Evolutionary conservation across 2,888 invertebrate genomes (phyloP).

Genomic region (Abrostola tripartita): DNA sequence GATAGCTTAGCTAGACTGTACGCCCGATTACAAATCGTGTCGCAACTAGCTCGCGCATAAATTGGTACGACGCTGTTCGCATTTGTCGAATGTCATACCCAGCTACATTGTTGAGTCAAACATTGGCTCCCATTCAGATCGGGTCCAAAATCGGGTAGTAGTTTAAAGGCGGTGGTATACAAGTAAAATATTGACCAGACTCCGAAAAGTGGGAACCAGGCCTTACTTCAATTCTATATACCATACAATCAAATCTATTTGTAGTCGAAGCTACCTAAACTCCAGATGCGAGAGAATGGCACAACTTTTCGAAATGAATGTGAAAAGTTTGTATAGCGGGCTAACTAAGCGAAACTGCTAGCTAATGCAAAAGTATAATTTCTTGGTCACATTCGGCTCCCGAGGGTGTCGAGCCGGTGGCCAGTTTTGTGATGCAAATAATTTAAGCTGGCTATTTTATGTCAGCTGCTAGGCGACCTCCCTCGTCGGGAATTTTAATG

Average conservation of each 20-base stretch:
- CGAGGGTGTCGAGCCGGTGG: constrained; percentile 44
- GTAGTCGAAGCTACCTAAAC: constrained; percentile 39
- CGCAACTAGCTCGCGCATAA: no score
- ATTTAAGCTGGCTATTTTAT: constrained; percentile 61
- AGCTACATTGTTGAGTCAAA: no score
- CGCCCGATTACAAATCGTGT: no score
- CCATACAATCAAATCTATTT: constrained; percentile 63
- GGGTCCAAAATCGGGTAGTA: no score
- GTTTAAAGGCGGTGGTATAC: no score
- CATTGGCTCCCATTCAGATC: no score
- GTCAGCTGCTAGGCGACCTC: constrained; percentile 36
- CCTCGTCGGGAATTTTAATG: constrained; percentile 49
- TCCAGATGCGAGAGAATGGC: constrained; percentile 56
- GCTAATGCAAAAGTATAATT: constrained; percentile 78
- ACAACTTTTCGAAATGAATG: constrained; percentile 77
- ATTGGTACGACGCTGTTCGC: no score
- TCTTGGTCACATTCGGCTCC: constrained; percentile 66
- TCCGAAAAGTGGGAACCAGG: no score
- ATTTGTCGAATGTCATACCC: no score
- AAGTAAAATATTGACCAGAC: no score
- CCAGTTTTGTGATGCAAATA: constrained; percentile 67
- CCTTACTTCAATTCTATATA: constrained; percentile 50
- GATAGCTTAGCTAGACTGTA: no score
- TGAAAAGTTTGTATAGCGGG: constrained; percentile 70
- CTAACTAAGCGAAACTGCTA: constrained; percentile 77